Percentiles rank a stretch among this genome's conserved stretches.
Conservation (phyloP, 2,113 vertebrate genomes). For the Cyprinodon variegatus region DNA sequence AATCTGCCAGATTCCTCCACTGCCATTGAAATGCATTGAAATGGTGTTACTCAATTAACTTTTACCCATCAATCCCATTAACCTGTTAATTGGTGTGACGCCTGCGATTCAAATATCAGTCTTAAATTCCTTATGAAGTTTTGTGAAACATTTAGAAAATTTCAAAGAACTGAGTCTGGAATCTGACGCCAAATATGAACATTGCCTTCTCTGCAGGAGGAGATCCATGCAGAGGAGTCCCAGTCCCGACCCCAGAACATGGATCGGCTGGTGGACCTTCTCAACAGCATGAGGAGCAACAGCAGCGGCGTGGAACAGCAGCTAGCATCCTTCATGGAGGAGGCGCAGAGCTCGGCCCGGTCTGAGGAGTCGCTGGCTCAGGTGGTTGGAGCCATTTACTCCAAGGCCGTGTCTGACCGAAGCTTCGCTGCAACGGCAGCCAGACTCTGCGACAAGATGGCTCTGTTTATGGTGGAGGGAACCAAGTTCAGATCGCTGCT, state of each 20-base stretch:
- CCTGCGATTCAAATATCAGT: too few relatives aligned
- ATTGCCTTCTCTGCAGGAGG: conserved; percentile 82
- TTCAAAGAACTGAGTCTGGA: neutral
- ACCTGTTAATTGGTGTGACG: too few relatives aligned
- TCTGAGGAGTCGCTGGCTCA: conserved; percentile 91
- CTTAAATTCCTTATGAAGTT: too few relatives aligned
- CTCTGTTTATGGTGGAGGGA: conserved; percentile 97
- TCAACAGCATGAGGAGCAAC: conserved; percentile 97
- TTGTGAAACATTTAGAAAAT: neutral
- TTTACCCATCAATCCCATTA: too few relatives aligned
- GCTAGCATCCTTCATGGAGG: conserved; percentile 95
- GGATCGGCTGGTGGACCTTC: conserved; percentile 93
- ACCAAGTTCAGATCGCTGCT: conserved; percentile 97
- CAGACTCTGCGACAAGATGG: conserved; percentile 97
- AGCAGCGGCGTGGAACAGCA: conserved; percentile 91
- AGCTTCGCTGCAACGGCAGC: conserved; percentile 96
- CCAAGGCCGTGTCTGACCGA: conserved; percentile 90
- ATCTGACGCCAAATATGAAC: neutral
- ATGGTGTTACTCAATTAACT: too few relatives aligned
- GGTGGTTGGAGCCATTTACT: conserved; percentile 93
- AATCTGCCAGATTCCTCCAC: too few relatives aligned
- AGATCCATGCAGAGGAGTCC: conserved; percentile 79
- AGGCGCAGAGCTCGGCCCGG: conserved; percentile 92
- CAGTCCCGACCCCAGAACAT: conserved; percentile 83
- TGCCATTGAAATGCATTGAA: too few relatives aligned